Percentiles rank a stretch among this genome's conserved stretches.
phyloP scores from a whole-genome alignment of 2,888 invertebrate species.

The Sphinx pinastri region DNA sequence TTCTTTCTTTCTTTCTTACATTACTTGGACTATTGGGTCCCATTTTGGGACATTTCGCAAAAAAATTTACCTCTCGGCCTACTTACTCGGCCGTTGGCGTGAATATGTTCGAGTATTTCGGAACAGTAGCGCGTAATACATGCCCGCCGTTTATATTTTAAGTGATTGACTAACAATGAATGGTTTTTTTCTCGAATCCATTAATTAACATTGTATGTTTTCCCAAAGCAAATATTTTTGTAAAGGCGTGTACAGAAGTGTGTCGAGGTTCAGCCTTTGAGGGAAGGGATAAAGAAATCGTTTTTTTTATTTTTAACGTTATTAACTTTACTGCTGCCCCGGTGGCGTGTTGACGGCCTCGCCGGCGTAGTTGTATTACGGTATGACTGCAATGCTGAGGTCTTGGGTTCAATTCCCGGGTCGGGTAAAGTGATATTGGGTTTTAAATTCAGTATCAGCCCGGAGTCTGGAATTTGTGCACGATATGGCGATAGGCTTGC shows the following conservation, averaged over 20 bases:
- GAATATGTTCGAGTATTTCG: background rate
- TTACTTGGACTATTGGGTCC: background rate
- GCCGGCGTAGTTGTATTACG: no score
- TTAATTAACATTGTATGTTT: conserved; percentile 22
- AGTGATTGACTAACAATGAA: conserved; percentile 28
- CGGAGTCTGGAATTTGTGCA: no score
- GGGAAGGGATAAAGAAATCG: no score
- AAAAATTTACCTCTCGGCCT: background rate
- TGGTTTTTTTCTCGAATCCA: conserved; percentile 22
- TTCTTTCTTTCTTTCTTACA: no score
- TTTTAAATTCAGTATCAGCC: no score
- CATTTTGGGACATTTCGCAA: background rate
- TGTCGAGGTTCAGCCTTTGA: background rate
- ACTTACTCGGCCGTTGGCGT: background rate
- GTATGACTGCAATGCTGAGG: no score
- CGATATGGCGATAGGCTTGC: no score
- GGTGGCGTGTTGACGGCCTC: no score
- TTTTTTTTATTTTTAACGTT: no score
- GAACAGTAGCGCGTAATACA: background rate
- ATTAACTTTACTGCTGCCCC: no score
- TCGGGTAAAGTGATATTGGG: no score
- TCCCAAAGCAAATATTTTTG: conserved; percentile 20
- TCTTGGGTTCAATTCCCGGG: no score
- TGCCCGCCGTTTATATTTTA: conserved; percentile 15
- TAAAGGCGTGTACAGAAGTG: background rate